phyloP scores from a whole-genome alignment of 2,797 vertebrate species.

The Malacoctenus gilli region DNA sequence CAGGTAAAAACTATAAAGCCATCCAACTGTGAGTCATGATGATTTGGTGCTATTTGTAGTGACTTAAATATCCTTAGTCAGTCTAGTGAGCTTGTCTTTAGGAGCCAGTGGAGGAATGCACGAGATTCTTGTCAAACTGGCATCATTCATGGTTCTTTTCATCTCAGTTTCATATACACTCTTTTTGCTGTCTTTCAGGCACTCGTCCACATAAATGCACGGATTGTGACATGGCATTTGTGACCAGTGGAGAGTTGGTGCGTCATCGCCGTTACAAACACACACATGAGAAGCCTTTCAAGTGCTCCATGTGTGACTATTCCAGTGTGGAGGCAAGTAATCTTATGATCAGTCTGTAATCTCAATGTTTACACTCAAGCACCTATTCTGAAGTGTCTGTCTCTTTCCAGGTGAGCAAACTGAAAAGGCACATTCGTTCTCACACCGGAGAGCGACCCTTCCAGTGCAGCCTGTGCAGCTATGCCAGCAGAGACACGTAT shows the following conservation, averaged over 20 bases:
- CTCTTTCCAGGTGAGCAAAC: constrained; percentile 88
- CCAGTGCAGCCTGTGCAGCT: constrained; percentile 98
- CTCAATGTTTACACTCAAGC: background rate
- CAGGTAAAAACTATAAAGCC: too few species aligned
- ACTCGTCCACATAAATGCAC: constrained; percentile 98
- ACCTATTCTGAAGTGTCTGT: background rate
- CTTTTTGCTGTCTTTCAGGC: constrained; percentile 72
- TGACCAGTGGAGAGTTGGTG: constrained; percentile 97
- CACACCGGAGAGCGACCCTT: constrained; percentile 97
- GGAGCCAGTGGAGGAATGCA: too few species aligned
- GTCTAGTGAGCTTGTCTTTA: too few species aligned
- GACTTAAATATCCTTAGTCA: too few species aligned
- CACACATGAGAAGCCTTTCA: constrained; percentile 98
- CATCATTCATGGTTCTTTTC: background rate
- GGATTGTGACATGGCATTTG: constrained; percentile 99
- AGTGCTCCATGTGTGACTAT: constrained; percentile 99
- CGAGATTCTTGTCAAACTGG: background rate
- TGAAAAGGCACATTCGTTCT: constrained; percentile 97
- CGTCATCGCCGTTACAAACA: constrained; percentile 98
- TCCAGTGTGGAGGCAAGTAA: constrained; percentile 94
- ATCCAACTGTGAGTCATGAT: too few species aligned
- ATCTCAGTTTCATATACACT: too few species aligned
- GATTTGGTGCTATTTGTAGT: too few species aligned
- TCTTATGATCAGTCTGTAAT: background rate
- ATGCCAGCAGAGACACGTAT: constrained; percentile 98